phyloP scores from a whole-genome alignment of 1,140 invertebrate species.

The Philotrypesis tridentata region DNA sequence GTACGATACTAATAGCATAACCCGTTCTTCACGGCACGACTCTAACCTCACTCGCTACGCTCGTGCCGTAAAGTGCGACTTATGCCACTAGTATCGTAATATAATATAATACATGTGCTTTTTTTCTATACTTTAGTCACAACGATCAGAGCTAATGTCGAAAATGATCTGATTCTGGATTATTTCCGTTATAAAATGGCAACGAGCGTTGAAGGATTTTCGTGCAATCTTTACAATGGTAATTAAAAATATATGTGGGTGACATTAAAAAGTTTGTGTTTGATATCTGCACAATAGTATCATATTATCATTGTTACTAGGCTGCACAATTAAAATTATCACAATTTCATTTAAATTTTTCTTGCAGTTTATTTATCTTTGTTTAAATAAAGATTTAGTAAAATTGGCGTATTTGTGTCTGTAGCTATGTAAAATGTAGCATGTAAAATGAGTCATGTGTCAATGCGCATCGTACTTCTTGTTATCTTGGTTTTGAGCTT shows the following conservation, averaged over 20 bases:
- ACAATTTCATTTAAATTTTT: no score
- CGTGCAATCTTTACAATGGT: constrained; percentile 9
- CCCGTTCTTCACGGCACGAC: no score
- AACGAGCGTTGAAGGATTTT: constrained; percentile 30
- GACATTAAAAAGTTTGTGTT: no score
- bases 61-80: no score
- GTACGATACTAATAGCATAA: no score
- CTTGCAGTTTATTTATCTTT: constrained; percentile 30
- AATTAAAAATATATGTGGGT: constrained; percentile 21
- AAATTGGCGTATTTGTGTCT: background rate
- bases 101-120: background rate
- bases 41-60: no score
- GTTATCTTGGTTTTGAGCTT: constrained; percentile 60
- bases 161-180: constrained; percentile 25
- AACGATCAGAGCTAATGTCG: background rate
- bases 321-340: no score
- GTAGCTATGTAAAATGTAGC: background rate
- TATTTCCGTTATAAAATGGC: constrained; percentile 36
- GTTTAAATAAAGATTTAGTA: constrained; percentile 24
- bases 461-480: constrained; percentile 56
- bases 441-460: background rate
- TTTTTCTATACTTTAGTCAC: background rate
- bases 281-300: no score
- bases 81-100: no score
- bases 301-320: no score